A percentile compares a stretch with the other conserved stretches of the same genome.
Evolutionary conservation across 2,797 vertebrate species (phyloP).

Genomic region (Phoeniculus purpureus): DNA sequence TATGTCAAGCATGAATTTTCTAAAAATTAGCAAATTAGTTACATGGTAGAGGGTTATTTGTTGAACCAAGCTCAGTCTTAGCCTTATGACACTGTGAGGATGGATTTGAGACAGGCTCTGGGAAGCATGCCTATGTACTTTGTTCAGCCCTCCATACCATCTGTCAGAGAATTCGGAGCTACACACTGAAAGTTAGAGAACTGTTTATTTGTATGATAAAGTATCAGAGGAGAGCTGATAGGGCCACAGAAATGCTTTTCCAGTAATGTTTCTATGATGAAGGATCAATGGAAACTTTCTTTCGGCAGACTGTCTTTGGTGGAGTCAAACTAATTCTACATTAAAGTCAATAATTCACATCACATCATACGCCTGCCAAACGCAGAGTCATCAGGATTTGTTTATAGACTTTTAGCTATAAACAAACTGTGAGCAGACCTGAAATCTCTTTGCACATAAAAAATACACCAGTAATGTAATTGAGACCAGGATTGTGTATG

Average conservation of each 20-base stretch:
- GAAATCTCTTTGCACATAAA: background rate
- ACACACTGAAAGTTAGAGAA: background rate
- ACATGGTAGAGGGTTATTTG: background rate
- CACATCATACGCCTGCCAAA: background rate
- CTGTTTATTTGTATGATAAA: background rate
- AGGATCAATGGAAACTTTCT: background rate
- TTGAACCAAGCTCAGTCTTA: background rate
- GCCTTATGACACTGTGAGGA: background rate
- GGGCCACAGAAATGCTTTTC: background rate
- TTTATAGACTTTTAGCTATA: background rate
- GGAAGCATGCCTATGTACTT: background rate
- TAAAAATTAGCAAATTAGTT: background rate
- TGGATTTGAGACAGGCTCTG: background rate
- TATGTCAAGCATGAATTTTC: background rate
- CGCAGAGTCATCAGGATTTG: background rate
- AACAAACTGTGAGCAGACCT: background rate
- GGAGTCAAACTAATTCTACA: background rate
- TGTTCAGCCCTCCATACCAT: accelerated
- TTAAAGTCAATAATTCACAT: background rate
- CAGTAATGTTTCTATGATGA: background rate
- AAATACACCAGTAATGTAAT: background rate
- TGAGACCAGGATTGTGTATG: background rate
- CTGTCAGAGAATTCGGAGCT: background rate
- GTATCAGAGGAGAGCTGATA: background rate
- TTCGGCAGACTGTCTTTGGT: background rate